Percentiles rank a stretch among this genome's conserved stretches.
phyloP scores from a whole-genome alignment of 2,888 invertebrate genomes.

The Cantharis flavilabris region DNA sequence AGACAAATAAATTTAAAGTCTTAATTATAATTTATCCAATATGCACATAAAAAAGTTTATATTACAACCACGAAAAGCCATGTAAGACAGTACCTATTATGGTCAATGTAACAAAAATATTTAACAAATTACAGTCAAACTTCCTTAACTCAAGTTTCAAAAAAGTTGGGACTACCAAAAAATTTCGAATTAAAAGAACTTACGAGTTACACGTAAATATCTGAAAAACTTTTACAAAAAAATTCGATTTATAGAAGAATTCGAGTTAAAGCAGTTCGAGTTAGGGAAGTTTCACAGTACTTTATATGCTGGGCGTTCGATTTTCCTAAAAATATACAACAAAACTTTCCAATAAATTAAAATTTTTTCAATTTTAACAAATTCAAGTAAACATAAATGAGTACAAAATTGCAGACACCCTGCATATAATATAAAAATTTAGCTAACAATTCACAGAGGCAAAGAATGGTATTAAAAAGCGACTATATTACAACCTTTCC shows the following conservation, averaged over 20 bases:
- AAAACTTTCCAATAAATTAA: neutral
- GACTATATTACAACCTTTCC: slow-evolving; percentile 11
- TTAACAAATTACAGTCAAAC: neutral
- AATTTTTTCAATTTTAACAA: neutral
- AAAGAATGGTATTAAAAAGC: neutral
- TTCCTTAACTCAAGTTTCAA: no score
- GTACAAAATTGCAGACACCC: neutral
- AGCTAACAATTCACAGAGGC: neutral
- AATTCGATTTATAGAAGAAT: no score
- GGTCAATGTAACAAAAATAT: slow-evolving; percentile 1
- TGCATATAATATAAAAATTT: neutral
- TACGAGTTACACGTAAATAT: no score
- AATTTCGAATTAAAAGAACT: no score
- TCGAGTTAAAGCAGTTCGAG: no score
- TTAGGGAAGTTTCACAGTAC: neutral
- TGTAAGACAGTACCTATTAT: slow-evolving; percentile 25
- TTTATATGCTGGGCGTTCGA: neutral
- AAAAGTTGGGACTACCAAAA: no score
- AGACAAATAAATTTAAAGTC: slow-evolving; percentile 30
- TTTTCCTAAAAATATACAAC: neutral
- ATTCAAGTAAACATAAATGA: neutral
- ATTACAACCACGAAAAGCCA: slow-evolving; percentile 35
- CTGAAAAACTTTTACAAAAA: no score
- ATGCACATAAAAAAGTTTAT: slow-evolving; percentile 39
- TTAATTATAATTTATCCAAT: slow-evolving; percentile 25